Percentiles rank a stretch among this genome's conserved stretches.
Conservation (phyloP, 2,797 vertebrate genomes). For the Catostomus latipinnis region DNA sequence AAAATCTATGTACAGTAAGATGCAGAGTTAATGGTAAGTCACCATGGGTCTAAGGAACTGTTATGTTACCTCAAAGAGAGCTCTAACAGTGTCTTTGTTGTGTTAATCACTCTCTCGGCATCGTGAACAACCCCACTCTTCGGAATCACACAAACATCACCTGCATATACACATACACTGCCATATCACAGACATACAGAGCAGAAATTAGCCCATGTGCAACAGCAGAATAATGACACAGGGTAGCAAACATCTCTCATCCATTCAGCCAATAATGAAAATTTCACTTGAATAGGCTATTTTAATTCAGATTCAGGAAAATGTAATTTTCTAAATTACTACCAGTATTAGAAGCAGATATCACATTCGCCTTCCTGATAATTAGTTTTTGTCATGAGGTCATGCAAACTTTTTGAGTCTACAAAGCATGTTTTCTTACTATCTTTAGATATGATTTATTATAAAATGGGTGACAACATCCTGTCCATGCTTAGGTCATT, state of each 20-base stretch:
- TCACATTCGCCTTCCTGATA: conserved; percentile 20
- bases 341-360: conserved; percentile 12
- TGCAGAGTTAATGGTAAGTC: conserved; percentile 3
- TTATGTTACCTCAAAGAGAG: conserved; percentile 43
- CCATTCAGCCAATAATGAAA: conserved; percentile 28
- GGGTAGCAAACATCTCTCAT: conserved; percentile 27
- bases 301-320: conserved; percentile 24
- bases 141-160: not conserved
- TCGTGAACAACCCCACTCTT: conserved; percentile 14
- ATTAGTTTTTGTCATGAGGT: not conserved
- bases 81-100: conserved; percentile 42
- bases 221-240: conserved; percentile 25
- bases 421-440: conserved; percentile 14
- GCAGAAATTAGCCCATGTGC: conserved; percentile 27
- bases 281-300: conserved; percentile 25
- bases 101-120: conserved; percentile 50
- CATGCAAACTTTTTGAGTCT: conserved; percentile 2
- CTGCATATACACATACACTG: not conserved
- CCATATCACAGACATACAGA: conserved; percentile 22
- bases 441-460: conserved; percentile 7
- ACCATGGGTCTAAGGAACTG: conserved; percentile 31
- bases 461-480: not conserved
- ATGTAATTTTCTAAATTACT: conserved; percentile 12
- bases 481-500: not conserved
- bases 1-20: not conserved